These are phyloP conservation scores for Hirtodrosophila trivittata DNA, from an alignment of 2,888 invertebrate genomes.

Conservation along the genomic window DNA sequence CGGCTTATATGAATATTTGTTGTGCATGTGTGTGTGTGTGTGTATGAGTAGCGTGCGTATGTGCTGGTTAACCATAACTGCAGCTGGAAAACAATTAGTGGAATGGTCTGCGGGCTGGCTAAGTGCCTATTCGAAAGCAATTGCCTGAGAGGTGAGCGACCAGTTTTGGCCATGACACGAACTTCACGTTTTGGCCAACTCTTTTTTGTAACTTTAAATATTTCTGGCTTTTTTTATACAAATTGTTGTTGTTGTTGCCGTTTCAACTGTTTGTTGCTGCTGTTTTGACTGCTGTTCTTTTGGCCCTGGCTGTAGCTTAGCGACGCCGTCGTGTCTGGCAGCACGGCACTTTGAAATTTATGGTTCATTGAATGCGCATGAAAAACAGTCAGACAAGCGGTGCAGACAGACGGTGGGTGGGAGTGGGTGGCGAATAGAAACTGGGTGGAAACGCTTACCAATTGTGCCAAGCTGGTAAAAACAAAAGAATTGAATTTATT, in stretches of 20 bases:
- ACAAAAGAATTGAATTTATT: slow-evolving; percentile 72
- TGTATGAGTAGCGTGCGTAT: too few species aligned
- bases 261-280: slow-evolving; percentile 4
- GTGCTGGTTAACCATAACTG: slow-evolving; percentile 33
- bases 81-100: slow-evolving; percentile 50
- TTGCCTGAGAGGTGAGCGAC: slow-evolving; percentile 32
- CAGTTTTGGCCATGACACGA: slow-evolving; percentile 50
- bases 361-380: slow-evolving; percentile 79
- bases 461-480: slow-evolving; percentile 53
- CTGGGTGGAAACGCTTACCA: slow-evolving; percentile 19
- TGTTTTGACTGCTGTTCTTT: slow-evolving; percentile 8
- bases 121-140: slow-evolving; percentile 17
- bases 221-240: slow-evolving; percentile 15
- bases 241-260: slow-evolving; percentile 8
- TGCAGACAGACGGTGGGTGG: slow-evolving; percentile 13
- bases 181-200: slow-evolving; percentile 27
- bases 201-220: slow-evolving; percentile 61
- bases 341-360: slow-evolving; percentile 77
- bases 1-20: slow-evolving; percentile 41
- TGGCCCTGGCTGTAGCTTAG: slow-evolving; percentile 27
- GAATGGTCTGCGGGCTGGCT: slow-evolving; percentile 23
- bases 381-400: slow-evolving; percentile 66
- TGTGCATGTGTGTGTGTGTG: too few species aligned
- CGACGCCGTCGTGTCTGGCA: slow-evolving; percentile 70
- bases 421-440: background rate